Evolutionary conservation across 2,888 invertebrate species (phyloP), one percentile per base, ranked within the genome.

Genomic region (Ochropleura leucogaster): DNA sequence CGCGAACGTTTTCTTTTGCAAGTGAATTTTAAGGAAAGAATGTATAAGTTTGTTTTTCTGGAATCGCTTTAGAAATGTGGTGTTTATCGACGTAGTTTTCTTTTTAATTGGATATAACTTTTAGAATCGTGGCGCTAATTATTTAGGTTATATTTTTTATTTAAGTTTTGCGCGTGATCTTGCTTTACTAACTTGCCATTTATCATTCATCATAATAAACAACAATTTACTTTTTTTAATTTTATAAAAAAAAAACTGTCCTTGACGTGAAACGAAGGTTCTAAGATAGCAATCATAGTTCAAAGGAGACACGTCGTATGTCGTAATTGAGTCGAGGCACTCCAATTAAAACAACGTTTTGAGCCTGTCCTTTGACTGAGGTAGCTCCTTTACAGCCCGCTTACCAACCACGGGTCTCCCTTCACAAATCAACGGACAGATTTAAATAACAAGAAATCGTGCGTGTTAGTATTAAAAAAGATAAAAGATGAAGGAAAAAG

Each of bases 281-380:
- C 84, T 85, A 92, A 94, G 94, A 93, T 90, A 92, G 93, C 92
- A 93, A 94, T 93, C 92, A 90, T 85, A 92, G 92, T 93, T 95
- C 94, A 95, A 95, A 95, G 94, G 91, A 88, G 88, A 88, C 90
- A 92, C 90, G 90, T 88, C 90, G 92, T 93, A 90, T 94, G 92
- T 94, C 90, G 92, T 93, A 93, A 94, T 93, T 92, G 93, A 94
- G 92, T 89, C 87, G 90, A 85, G 87, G 89, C 93, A 90, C 95
- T 95, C 95, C 95, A 96, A 96, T 96, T 96, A 95, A 96, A 94
- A 93, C 89, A 85, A 93, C 92, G 93, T 94, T 94, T 93, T 92
- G 92, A 90, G 89, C 85, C 87, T 84, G 89, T 90, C 92, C 93
- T 93, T 93, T 90, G 89, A 93, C 92, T 93, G 93, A 94, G 93